Conservation (phyloP, 2,888 invertebrate species). For the Xiphydria camelus region DNA sequence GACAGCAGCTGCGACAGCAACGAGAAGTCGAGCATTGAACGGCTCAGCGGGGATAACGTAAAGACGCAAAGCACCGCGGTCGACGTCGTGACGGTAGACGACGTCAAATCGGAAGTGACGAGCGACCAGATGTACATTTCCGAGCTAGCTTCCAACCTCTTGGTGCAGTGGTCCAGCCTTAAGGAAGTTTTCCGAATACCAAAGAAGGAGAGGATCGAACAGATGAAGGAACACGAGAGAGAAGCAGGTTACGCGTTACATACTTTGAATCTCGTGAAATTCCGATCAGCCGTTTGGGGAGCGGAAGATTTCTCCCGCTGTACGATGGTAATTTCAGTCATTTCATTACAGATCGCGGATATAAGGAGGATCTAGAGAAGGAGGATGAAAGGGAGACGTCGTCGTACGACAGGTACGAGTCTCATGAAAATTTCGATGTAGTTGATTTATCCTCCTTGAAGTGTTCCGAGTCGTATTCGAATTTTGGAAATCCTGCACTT, state of each 20-base stretch:
- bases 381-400: slow-evolving; percentile 49
- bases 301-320: too few relatives aligned
- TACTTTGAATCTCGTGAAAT: too few relatives aligned
- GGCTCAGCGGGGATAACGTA: too few relatives aligned
- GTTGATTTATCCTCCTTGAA: neutral
- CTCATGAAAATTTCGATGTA: neutral
- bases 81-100: too few relatives aligned
- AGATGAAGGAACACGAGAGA: slow-evolving; percentile 93
- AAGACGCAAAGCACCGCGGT: too few relatives aligned
- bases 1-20: slow-evolving; percentile 38
- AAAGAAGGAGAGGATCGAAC: slow-evolving; percentile 89
- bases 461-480: neutral
- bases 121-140: slow-evolving; percentile 39
- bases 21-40: too few relatives aligned
- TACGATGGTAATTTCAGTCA: neutral
- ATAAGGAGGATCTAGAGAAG: slow-evolving; percentile 54
- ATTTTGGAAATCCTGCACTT: slow-evolving; percentile 1
- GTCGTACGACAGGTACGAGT: slow-evolving; percentile 50
- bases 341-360: slow-evolving; percentile 51
- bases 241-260: slow-evolving; percentile 79
- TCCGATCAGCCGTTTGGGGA: too few relatives aligned
- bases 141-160: slow-evolving; percentile 66
- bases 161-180: slow-evolving; percentile 75
- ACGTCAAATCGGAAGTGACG: slow-evolving; percentile 35
- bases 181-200: slow-evolving; percentile 88